Base-by-base conservation (phyloP, 1,140 invertebrate genomes). In the Procambarus clarkii region DNA sequence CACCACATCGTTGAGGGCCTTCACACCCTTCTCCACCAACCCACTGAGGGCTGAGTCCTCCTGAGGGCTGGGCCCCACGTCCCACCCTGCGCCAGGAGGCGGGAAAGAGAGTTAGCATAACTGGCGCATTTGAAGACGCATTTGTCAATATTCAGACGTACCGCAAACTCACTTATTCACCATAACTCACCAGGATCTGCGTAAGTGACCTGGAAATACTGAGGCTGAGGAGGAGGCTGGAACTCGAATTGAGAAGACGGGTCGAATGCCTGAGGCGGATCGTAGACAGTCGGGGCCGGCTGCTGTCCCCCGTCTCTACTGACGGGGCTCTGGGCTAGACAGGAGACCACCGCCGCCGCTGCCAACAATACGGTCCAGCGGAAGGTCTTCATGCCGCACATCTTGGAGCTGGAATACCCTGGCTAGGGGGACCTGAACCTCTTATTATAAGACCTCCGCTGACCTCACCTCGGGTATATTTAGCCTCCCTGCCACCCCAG, bases 361-460 rank as follows among this genome's bases (percentile, higher is more conserved):
- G 11, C 4, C 50, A 82, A 2, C 18, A 69, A 13, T 13, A 46
- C 58, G 58, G 60, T 4, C 24, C 18, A 5, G 13, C 2, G 2
- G 0, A 46, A 45, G 24, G 58, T 48, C 58, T 69, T 83, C 81
- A 83, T 83, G 24, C 1, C 18, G 60, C 13, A 4, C 13, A 64
- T 4, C 7, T 7, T 3, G 34, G 13, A 11, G 50, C 15, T 15
- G 13, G 18, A 64, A 7, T 34, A 45, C 7, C 15, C 8, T 82
- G 46, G 69, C 81, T 60, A 7, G 9, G 15, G 8, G 18, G 13
- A 34, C 24, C 58, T 48, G 7, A 3, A 9, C 54, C 8, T 45
- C 24, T n/a, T 18, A 7, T 34, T 83, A 83, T 83, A 83, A 69
- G 81, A 83, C 81, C 81, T 83, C 80, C 3, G n/a, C 81, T 83